phyloP scores from a whole-genome alignment of 2,797 vertebrate genomes.

The Rhabdophis nuchalis region DNA sequence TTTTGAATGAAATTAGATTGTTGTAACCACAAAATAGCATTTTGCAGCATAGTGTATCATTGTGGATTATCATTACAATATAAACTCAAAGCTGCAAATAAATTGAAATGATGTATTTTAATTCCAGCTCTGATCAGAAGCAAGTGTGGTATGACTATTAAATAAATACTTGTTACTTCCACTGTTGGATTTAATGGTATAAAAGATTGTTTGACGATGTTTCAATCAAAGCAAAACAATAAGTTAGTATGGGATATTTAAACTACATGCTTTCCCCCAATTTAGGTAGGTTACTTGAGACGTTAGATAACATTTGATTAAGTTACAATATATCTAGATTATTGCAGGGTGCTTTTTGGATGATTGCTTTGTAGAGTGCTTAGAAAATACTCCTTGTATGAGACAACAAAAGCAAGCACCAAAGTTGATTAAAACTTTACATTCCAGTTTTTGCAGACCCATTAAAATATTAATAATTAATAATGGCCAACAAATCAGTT shows the following conservation, averaged over 20 bases:
- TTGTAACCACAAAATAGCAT: conserved; percentile 12
- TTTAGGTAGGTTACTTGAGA: neutral
- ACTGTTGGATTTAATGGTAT: conserved; percentile 20
- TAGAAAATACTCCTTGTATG: neutral
- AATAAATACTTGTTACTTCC: conserved; percentile 15
- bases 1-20: neutral
- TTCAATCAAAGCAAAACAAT: conserved; percentile 41
- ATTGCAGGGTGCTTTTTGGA: neutral
- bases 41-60: neutral
- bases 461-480: neutral
- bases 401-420: neutral
- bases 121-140: conserved; percentile 21
- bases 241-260: conserved; percentile 30
- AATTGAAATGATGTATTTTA: conserved; percentile 30
- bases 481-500: neutral
- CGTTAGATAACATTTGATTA: neutral
- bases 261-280: neutral
- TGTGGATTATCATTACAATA: conserved; percentile 1
- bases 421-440: neutral
- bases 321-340: neutral
- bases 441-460: neutral
- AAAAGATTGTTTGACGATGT: conserved; percentile 29
- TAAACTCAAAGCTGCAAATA: conserved; percentile 34
- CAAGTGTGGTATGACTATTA: neutral
- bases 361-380: neutral